Evolutionary conservation across 2,113 vertebrate species (phyloP).

Genomic region (Falco punctatus): DNA sequence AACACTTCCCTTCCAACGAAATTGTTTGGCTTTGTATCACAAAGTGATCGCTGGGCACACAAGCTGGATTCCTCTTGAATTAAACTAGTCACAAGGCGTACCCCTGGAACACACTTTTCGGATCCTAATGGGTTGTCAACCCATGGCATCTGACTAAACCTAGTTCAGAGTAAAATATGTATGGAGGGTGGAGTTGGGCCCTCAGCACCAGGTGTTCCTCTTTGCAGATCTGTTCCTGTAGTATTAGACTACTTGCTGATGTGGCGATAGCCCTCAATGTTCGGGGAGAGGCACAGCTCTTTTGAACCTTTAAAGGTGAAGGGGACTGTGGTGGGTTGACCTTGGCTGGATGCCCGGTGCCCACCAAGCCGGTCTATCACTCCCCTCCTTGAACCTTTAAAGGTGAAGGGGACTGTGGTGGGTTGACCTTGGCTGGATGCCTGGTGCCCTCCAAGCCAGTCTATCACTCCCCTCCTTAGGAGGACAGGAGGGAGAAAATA

Average conservation of each 20-base stretch:
- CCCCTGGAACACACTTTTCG: background rate
- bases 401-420: background rate
- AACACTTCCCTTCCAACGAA: rapidly evolving
- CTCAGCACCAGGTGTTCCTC: background rate
- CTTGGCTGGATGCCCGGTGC: background rate
- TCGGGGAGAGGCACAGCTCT: background rate
- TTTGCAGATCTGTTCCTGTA: background rate
- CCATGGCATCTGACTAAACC: background rate
- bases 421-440: background rate
- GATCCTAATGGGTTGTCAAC: background rate
- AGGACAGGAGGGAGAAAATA: background rate
- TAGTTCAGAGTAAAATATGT: background rate
- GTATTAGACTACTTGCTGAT: background rate
- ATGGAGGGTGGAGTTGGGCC: background rate
- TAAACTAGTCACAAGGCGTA: background rate
- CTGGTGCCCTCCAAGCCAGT: background rate
- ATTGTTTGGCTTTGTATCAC: background rate
- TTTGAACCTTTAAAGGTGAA: background rate
- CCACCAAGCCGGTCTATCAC: background rate
- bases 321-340: background rate
- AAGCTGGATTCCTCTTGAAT: background rate
- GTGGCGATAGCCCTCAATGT: background rate
- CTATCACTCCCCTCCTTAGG: background rate
- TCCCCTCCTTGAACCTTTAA: background rate
- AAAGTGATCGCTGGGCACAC: background rate